These are phyloP conservation scores for Acanthochromis polyacanthus DNA, from an alignment of 2,113 vertebrate species.

Conservation along the genomic window DNA sequence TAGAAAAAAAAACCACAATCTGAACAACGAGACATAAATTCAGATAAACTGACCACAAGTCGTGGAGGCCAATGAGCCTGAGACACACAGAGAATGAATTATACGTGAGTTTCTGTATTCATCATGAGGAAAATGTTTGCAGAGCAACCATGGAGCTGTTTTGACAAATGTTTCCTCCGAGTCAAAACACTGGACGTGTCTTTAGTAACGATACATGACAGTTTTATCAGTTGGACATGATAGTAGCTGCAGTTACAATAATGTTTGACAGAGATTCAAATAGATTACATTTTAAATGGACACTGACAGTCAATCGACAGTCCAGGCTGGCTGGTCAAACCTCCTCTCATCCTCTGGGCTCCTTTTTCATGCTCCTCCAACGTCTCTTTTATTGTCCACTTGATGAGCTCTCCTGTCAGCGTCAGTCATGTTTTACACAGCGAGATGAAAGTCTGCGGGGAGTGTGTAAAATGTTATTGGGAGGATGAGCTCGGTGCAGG, in stretches of 20 bases:
- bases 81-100: not conserved
- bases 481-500: conserved; percentile 25
- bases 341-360: not conserved
- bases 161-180: conserved; percentile 1
- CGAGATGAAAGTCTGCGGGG: conserved; percentile 53
- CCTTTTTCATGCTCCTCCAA: not conserved
- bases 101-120: conserved; percentile 1
- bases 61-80: not conserved
- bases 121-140: conserved; percentile 5
- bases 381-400: not conserved
- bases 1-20: conserved; percentile 36
- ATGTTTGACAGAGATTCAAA: conserved; percentile 48
- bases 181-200: conserved; percentile 21
- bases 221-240: conserved; percentile 32
- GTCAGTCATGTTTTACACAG: conserved; percentile 41
- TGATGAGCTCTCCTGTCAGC: conserved; percentile 47
- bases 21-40: not conserved
- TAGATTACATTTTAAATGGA: conserved; percentile 41
- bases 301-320: conserved; percentile 32
- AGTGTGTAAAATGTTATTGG: conserved; percentile 60
- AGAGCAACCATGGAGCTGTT: not conserved
- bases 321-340: not conserved
- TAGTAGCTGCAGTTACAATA: conserved; percentile 48
- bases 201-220: conserved; percentile 36
- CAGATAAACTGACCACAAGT: conserved; percentile 28